Base-by-base conservation (phyloP, 2,113 vertebrate species). In the Hassar affinis region DNA sequence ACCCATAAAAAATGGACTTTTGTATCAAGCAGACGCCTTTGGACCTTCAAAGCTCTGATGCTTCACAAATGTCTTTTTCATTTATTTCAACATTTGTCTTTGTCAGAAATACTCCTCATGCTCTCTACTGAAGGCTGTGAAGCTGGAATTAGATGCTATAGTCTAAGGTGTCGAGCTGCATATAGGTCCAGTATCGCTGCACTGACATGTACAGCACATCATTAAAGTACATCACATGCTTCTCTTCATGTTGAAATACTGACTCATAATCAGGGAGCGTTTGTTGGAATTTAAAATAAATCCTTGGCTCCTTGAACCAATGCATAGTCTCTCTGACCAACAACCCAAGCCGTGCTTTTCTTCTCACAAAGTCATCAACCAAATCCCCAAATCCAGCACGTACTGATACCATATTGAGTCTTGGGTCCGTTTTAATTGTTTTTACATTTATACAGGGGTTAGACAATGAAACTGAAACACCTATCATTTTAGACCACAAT, bases 51-150 rank as follows among this genome's bases (percentile, higher is more conserved):
- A 18, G 54, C 57, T 82, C n/a, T 1, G 22, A 57, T 22, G 4
- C 42, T 78, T 62, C n/a, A 35, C 38, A 74, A 84, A 82, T 68
- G 22, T 49, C 35, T 59, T 27, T 68, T 84, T 81, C 78, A 86
- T 84, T 69, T 25, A 30, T 78, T 78, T 25, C 0, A 42, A 18
- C 62, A 59, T 84, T 71, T 80, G 9, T 68, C 47, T 71, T 77
- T 77, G 68, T 85, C 27, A 11, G 72, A 80, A 76, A 80, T 51
- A 20, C 68, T 57, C 68, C 33, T 30, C 14, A 6, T 47, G 72
- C 42, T 86, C 45, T 49, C 54, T 56, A 35, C 42, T 17, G 71
- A 62, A 64, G 56, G 57, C 14, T 25, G 6, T 15, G 22, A 47
- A 27, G 45, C 25, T 27, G n/a, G 35, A 69, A 69, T 69, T 12